These are phyloP conservation scores for Lysandra coridon DNA, from an alignment of 2,888 invertebrate genomes.

Conservation along the genomic window DNA sequence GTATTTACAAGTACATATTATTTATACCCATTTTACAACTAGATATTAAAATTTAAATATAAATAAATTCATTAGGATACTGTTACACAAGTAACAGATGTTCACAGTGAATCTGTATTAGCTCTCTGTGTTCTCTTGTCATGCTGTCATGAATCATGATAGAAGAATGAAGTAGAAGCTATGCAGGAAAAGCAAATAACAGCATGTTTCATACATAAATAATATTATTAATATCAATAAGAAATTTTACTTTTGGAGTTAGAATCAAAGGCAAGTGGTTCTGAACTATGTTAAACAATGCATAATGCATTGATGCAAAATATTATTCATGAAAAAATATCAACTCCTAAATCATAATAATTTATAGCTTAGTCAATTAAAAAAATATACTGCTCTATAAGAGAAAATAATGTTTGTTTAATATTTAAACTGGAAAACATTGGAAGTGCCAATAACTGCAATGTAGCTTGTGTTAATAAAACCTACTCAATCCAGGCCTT, in stretches of 20 bases:
- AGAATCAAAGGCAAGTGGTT: too few relatives aligned
- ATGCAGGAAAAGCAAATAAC: neutral
- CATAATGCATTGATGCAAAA: too few relatives aligned
- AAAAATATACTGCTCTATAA: neutral
- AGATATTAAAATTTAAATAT: neutral
- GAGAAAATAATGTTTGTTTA: neutral
- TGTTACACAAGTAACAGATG: neutral
- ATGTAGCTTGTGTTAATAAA: neutral
- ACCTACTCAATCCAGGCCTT: neutral
- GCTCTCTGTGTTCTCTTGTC: neutral
- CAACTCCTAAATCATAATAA: neutral
- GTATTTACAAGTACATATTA: constrained; percentile 7
- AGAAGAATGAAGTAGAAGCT: too few relatives aligned
- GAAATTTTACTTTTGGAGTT: neutral
- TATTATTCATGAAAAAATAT: too few relatives aligned
- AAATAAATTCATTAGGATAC: neutral
- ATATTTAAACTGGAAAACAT: neutral
- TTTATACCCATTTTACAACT: neutral
- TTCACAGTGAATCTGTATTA: neutral
- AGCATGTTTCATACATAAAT: neutral
- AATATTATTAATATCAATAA: too few relatives aligned
- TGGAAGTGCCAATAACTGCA: neutral
- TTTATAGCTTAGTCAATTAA: neutral
- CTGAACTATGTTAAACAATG: too few relatives aligned
- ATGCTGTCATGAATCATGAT: too few relatives aligned